These are phyloP conservation scores for Hystrix brachyura DNA, from an alignment of 2,113 vertebrate genomes.

Conservation along the genomic window DNA sequence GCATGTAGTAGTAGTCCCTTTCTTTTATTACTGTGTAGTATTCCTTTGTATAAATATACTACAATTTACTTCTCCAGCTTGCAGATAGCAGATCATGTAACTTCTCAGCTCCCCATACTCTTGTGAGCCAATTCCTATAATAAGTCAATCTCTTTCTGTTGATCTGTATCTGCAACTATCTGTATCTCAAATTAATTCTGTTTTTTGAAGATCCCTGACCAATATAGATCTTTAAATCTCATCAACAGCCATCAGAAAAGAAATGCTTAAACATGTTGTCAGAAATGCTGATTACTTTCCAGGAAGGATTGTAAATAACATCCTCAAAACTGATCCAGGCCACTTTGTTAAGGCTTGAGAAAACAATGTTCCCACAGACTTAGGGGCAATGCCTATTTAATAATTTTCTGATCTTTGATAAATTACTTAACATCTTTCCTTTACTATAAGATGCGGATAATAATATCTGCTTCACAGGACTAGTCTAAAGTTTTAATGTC, in stretches of 20 bases:
- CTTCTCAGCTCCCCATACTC: neutral
- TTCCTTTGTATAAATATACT: neutral
- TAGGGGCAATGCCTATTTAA: conserved; percentile 16
- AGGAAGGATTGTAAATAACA: neutral
- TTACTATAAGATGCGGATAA: conserved; percentile 9
- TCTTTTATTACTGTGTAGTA: neutral
- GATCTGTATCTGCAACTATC: neutral
- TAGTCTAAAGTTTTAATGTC: neutral
- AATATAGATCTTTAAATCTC: conserved; percentile 20
- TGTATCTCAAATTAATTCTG: neutral
- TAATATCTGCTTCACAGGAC: neutral
- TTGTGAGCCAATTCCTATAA: neutral
- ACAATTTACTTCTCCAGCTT: neutral
- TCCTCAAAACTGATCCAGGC: neutral
- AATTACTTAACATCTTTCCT: conserved; percentile 59
- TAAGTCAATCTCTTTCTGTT: neutral
- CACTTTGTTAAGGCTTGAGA: neutral
- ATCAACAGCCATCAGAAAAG: conserved; percentile 4
- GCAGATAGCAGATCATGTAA: neutral
- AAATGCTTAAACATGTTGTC: neutral
- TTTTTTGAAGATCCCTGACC: neutral
- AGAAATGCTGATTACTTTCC: conserved; percentile 28
- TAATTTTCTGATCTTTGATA: neutral
- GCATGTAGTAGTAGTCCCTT: neutral
- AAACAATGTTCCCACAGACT: conserved; percentile 4